Conservation (phyloP, 2,888 invertebrate species). For the Acleris holmiana region DNA sequence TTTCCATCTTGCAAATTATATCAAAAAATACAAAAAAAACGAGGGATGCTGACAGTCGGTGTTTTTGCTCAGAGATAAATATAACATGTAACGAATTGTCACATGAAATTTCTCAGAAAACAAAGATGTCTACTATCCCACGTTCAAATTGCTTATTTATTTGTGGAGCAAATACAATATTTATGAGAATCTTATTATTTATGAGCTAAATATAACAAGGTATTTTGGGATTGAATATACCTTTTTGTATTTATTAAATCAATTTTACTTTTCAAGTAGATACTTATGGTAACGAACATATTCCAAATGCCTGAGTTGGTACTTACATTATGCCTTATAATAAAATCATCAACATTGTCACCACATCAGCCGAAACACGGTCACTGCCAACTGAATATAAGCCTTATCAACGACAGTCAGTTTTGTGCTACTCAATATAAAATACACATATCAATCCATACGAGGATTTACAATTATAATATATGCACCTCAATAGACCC, state of each 20-base stretch:
- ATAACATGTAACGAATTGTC: neutral
- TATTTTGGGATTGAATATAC: constrained; percentile 44
- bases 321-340: no score
- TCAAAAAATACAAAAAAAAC: no score
- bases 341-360: neutral
- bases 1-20: no score
- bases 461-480: no score
- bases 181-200: constrained; percentile 47
- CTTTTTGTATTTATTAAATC: constrained; percentile 42
- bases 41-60: no score
- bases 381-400: no score
- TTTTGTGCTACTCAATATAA: no score
- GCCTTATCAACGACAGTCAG: no score
- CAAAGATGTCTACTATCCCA: constrained; percentile 3
- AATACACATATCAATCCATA: no score
- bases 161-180: constrained; percentile 61
- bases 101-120: constrained; percentile 6
- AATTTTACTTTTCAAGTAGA: constrained; percentile 21
- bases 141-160: constrained; percentile 38
- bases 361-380: no score
- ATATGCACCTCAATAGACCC: no score
- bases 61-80: neutral
- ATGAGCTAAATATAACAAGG: constrained; percentile 39
- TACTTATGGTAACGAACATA: constrained; percentile 7
- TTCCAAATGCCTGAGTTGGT: no score